Evolutionary conservation across 2,797 vertebrate genomes (phyloP), one percentile per base, ranked within the genome.

Genomic region (Fundulus diaphanus): DNA sequence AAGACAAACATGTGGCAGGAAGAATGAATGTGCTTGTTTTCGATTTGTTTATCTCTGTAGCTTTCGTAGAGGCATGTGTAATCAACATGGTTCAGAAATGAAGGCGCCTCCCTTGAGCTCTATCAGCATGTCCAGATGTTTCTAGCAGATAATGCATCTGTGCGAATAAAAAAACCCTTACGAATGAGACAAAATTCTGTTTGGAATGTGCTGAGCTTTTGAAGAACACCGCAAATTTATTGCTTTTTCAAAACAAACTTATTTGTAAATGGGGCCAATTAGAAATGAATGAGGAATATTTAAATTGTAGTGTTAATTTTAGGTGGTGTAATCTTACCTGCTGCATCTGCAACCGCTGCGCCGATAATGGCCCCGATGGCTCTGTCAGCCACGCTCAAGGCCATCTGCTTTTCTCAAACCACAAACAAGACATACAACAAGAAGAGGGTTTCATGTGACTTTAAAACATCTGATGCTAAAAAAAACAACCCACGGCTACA

Each of bases 291-390:
- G 66, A 68, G n/a, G 44, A 49, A 27, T n/a, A 68, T 70, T 40
- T 61, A 16, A 20, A 61, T 37, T 51, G 7, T 51, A 9, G 20
- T 40, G 49, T 46, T 33, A 44, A 27, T 48, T 74, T 73, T 56
- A 20, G 16, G n/a, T 12, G 44, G 61, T 56, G n/a, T 87, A 84
- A 87, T 87, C 88, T 89, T 83, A 94, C 93, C 93, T 82, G 94
- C 94, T 81, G 94, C 93, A 87, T 95, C 94, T 82, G 94, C 92
- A 66, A 91, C 93, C 49, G 94, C 93, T 33, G 93, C 92, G 74
- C 92, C 93, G 16, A 95, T 88, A 78, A 95, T 82, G 74, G 93
- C 93, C 76, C 94, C 93, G 0, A 89, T 59, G 73, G 91, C 92
- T 87, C 94, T 78, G 71, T 95, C 92, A 16, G 87, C 85, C 77